These are phyloP conservation scores for Pteropus alecto DNA, from an alignment of 2,113 vertebrate species.

Conservation along the genomic window DNA sequence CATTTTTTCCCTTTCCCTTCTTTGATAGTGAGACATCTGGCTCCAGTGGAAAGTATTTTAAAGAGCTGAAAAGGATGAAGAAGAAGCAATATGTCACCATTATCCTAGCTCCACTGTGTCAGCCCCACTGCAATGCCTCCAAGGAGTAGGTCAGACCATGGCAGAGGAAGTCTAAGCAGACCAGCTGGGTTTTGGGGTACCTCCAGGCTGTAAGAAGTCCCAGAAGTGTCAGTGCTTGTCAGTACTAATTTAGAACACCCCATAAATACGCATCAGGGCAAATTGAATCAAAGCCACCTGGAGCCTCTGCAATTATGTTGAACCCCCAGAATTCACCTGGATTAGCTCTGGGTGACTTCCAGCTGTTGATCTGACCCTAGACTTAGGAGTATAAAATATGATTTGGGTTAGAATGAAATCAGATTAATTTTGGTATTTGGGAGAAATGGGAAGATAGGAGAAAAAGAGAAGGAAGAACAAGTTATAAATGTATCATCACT, in stretches of 20 bases:
- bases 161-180: background rate
- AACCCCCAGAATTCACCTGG: background rate
- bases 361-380: background rate
- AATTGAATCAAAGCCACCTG: background rate
- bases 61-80: background rate
- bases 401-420: background rate
- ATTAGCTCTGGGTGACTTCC: background rate
- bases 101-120: background rate
- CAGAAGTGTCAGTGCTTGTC: background rate
- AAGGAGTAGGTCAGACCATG: background rate
- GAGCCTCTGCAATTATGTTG: background rate
- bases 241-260: background rate
- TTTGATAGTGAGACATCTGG: background rate
- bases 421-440: background rate
- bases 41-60: background rate
- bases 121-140: too few species aligned
- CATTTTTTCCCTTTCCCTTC: background rate
- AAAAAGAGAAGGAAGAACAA: slow-evolving; percentile 20
- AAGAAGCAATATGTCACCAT: background rate
- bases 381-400: background rate
- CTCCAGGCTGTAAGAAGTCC: background rate
- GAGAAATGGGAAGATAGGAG: background rate
- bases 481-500: background rate
- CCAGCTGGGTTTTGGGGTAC: background rate
- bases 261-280: background rate